Percentiles rank a stretch among this genome's conserved stretches.
Conservation (phyloP, 37 sponge, comb jelly and placozoan genomes). For the Lycopodina hypogea region DNA sequence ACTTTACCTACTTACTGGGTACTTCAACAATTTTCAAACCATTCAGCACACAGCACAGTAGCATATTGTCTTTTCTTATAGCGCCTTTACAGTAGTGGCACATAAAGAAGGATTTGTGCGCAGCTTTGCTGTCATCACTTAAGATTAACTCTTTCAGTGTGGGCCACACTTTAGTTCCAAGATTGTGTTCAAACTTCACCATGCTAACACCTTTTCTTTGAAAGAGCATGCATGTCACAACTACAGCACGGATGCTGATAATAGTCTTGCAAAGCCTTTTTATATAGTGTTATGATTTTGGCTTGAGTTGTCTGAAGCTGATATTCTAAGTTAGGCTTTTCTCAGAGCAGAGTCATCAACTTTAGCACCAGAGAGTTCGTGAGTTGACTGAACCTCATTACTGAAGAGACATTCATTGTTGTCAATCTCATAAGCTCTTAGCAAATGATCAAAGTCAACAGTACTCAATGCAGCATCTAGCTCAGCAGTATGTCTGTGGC, state of each 20-base stretch:
- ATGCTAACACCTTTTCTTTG: slow-evolving; percentile 18
- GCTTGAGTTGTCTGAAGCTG: no score
- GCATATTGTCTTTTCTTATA: slow-evolving; percentile 39
- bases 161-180: slow-evolving; percentile 25
- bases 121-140: not conserved
- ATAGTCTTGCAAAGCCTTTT: slow-evolving; percentile 12
- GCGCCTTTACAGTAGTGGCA: slow-evolving; percentile 50
- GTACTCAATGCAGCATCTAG: no score
- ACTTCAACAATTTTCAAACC: no score
- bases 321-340: not conserved
- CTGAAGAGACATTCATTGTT: not conserved
- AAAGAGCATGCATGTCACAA: slow-evolving; percentile 42
- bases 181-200: slow-evolving; percentile 17
- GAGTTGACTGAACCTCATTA: no score
- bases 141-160: no score
- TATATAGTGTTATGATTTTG: slow-evolving; percentile 12
- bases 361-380: no score
- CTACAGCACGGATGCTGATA: slow-evolving; percentile 49
- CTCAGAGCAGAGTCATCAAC: not conserved
- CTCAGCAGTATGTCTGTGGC: no score
- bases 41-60: slow-evolving; percentile 60
- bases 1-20: slow-evolving; percentile 28
- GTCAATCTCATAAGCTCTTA: not conserved
- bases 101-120: slow-evolving; percentile 11
- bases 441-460: no score